Conservation (phyloP, 2,113 vertebrate genomes). For the Cebus imitator region DNA sequence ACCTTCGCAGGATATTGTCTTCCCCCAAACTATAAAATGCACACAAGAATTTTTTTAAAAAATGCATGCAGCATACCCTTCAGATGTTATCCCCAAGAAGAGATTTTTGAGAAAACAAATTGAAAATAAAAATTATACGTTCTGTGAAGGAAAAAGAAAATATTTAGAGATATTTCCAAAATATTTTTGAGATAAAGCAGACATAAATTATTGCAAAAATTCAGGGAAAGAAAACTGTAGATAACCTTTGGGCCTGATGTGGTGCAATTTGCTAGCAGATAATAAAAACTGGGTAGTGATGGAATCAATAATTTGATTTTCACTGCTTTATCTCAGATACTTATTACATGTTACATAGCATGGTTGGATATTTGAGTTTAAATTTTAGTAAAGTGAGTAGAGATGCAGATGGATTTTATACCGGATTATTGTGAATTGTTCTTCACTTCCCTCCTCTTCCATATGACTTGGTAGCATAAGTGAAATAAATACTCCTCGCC, state of each 20-base stretch:
- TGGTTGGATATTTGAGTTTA: neutral
- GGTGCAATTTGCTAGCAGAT: neutral
- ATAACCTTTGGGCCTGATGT: neutral
- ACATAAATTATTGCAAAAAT: neutral
- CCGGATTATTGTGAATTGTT: neutral
- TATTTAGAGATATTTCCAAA: neutral
- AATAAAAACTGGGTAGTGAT: neutral
- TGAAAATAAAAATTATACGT: too few species aligned
- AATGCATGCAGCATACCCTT: too few species aligned
- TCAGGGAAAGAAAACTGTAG: neutral
- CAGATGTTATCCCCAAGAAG: too few species aligned
- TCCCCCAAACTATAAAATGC: too few species aligned
- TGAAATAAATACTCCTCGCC: neutral
- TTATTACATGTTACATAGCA: neutral
- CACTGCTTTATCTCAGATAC: neutral
- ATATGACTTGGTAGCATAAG: neutral
- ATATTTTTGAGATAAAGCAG: neutral
- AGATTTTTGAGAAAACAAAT: too few species aligned
- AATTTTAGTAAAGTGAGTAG: neutral
- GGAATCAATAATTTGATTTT: neutral
- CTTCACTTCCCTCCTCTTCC: neutral
- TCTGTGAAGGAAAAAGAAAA: neutral
- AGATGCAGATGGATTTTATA: neutral
- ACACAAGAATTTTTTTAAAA: too few species aligned
- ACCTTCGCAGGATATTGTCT: too few species aligned